Conservation (phyloP, 37 sponge, comb jelly and placozoan genomes). For the Crambe crambe region DNA sequence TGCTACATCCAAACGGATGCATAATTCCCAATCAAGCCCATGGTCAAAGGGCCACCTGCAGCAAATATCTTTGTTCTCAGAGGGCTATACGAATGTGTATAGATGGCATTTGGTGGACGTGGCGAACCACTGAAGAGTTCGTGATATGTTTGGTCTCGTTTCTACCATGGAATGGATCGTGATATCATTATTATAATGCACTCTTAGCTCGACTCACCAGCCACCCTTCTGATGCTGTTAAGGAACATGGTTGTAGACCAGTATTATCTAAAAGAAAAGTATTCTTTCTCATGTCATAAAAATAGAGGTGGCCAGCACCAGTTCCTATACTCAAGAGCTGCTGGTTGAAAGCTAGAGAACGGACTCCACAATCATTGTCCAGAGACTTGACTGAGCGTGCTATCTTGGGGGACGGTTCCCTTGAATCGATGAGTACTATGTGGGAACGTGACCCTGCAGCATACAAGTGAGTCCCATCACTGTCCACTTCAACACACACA, state of each 20-base stretch:
- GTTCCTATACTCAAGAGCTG: constrained; percentile 81
- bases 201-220: constrained; percentile 40
- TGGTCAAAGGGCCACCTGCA: constrained; percentile 91
- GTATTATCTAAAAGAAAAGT: constrained; percentile 1
- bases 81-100: constrained; percentile 93
- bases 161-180: constrained; percentile 27
- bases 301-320: constrained; percentile 84
- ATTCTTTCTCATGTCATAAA: constrained; percentile 76
- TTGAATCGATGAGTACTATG: constrained; percentile 63
- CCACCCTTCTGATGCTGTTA: constrained; percentile 53
- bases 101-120: constrained; percentile 83
- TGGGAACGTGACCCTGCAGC: constrained; percentile 85
- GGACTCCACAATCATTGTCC: constrained; percentile 76
- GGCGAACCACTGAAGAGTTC: constrained; percentile 75
- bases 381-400: constrained; percentile 39
- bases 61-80: constrained; percentile 75
- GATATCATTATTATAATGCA: too few species aligned
- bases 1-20: constrained; percentile 87
- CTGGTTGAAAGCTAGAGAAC: constrained; percentile 82
- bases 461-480: constrained; percentile 42
- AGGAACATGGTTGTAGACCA: neutral
- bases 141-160: constrained; percentile 71
- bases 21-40: constrained; percentile 94
- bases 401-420: constrained; percentile 8
- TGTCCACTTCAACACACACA: constrained; percentile 72